Evolutionary conservation across 2,113 vertebrate species (phyloP).

Genomic region (Tragelaphus strepsiceros): DNA sequence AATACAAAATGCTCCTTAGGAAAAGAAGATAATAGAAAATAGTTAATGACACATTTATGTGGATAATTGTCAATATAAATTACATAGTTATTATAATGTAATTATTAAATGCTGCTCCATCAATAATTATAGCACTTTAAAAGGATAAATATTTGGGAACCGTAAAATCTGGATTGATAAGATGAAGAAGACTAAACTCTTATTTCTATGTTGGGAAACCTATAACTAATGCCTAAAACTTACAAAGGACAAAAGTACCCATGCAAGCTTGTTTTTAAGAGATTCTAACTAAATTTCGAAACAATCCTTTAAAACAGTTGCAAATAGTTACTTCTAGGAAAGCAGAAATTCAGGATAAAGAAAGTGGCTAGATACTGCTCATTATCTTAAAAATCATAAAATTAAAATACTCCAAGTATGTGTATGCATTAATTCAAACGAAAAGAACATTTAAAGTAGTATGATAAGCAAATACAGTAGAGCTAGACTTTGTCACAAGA

Average conservation of each 20-base stretch:
- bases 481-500: neutral
- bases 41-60: neutral
- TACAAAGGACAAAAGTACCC: neutral
- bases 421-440: neutral
- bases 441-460: neutral
- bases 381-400: neutral
- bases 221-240: neutral
- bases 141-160: neutral
- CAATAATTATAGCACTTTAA: neutral
- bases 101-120: neutral
- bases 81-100: neutral
- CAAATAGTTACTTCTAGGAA: neutral
- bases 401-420: neutral
- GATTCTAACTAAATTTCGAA: neutral
- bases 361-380: accelerated
- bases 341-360: neutral
- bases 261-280: neutral
- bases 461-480: neutral
- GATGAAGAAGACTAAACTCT: accelerated
- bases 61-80: neutral
- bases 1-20: neutral
- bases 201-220: neutral
- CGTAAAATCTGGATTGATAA: neutral
- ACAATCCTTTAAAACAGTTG: neutral
- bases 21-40: neutral